phyloP scores from a whole-genome alignment of 2,113 vertebrate genomes.

The Pygoscelis adeliae region DNA sequence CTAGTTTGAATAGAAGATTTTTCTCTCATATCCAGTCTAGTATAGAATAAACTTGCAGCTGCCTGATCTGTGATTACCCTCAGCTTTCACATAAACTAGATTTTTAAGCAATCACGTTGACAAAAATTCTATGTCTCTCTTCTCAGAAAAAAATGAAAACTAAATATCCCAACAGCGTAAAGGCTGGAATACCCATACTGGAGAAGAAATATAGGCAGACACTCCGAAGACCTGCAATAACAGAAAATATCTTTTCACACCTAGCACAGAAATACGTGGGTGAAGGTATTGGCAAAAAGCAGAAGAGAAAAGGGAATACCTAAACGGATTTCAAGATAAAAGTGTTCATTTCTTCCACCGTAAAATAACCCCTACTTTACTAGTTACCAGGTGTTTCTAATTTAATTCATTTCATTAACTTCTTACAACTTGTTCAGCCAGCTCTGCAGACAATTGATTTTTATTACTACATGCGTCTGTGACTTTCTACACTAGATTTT shows the following conservation, averaged over 20 bases:
- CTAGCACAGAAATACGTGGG: not conserved
- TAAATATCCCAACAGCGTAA: not conserved
- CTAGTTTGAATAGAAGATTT: not conserved
- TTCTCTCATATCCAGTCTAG: not conserved
- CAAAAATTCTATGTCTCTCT: not conserved
- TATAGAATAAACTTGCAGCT: not conserved
- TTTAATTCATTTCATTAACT: constrained; percentile 51
- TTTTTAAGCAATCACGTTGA: not conserved
- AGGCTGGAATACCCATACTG: not conserved
- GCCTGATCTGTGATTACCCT: not conserved
- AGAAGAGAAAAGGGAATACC: not conserved
- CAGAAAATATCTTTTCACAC: not conserved
- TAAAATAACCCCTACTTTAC: not conserved
- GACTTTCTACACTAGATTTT: not conserved
- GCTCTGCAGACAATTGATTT: constrained; percentile 56
- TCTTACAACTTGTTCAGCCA: constrained; percentile 50
- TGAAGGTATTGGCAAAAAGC: not conserved
- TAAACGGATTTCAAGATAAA: not conserved
- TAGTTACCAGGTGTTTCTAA: constrained; percentile 48
- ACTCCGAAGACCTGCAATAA: not conserved
- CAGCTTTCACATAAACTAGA: not conserved
- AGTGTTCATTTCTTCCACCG: not conserved
- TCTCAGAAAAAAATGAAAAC: not conserved
- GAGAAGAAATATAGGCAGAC: not conserved
- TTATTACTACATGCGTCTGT: constrained; percentile 17